These are phyloP conservation scores for Ptilorrhoa leucosticta DNA, from an alignment of 2,113 vertebrate genomes.

Conservation along the genomic window DNA sequence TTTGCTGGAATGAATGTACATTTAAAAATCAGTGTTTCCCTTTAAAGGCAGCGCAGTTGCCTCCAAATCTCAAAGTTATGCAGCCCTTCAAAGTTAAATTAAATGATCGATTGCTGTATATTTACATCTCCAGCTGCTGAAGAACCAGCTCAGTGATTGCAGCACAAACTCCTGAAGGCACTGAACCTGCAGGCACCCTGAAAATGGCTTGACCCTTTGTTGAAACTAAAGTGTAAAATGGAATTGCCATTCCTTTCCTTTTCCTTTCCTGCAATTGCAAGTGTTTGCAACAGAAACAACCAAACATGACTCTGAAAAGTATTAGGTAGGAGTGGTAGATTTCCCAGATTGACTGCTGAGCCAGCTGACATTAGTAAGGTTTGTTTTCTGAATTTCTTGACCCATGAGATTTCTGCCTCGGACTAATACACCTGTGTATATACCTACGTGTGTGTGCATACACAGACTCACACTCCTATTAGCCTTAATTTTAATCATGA, in stretches of 20 bases:
- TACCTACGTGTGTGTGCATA: accelerated
- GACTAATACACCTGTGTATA: not conserved
- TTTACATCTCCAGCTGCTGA: conserved; percentile 7
- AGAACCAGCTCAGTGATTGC: not conserved
- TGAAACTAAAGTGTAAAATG: not conserved
- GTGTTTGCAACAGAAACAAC: not conserved
- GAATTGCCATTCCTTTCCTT: not conserved
- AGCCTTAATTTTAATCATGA: not conserved
- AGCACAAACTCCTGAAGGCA: not conserved
- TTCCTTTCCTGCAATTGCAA: not conserved
- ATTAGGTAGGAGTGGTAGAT: not conserved
- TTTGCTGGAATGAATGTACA: conserved; percentile 27
- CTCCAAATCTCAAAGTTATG: conserved; percentile 2
- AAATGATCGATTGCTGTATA: not conserved
- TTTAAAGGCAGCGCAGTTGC: conserved; percentile 40
- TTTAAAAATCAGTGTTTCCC: conserved; percentile 53
- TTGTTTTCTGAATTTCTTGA: not conserved
- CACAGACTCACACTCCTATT: not conserved
- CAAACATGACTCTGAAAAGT: not conserved
- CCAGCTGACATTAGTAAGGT: not conserved
- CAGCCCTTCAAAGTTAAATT: conserved; percentile 9
- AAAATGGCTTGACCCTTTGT: not conserved
- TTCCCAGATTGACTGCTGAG: not conserved
- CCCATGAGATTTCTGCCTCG: not conserved
- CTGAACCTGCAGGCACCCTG: not conserved